Evolutionary conservation across 1,140 invertebrate genomes (phyloP).

Genomic region (Maconellicoccus hirsutus): DNA sequence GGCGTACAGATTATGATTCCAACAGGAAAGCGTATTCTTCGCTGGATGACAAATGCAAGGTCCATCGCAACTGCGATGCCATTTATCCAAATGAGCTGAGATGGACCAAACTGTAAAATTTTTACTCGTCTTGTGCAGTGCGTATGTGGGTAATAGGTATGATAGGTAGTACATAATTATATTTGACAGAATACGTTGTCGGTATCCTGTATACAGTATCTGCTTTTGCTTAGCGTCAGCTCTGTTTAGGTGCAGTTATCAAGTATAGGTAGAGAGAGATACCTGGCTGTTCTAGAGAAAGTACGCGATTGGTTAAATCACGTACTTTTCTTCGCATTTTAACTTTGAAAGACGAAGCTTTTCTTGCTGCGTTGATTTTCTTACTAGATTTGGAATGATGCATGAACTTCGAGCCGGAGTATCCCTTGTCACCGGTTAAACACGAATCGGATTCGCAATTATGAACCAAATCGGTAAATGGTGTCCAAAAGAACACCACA

Average conservation of each 20-base stretch:
- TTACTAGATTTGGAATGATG: neutral
- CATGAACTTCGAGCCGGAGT: neutral
- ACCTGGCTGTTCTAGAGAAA: neutral
- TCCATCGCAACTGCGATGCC: neutral
- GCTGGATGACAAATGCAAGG: neutral
- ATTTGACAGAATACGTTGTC: too few species aligned
- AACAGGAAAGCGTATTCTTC: neutral
- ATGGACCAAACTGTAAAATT: neutral
- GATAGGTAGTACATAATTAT: too few species aligned
- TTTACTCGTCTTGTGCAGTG: too few species aligned
- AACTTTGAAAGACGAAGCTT: neutral
- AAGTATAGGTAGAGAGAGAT: too few species aligned
- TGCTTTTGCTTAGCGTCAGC: too few species aligned
- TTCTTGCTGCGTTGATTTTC: neutral
- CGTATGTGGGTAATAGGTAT: too few species aligned
- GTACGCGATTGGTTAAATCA: neutral
- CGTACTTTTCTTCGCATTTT: neutral
- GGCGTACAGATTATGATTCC: neutral
- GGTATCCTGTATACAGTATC: too few species aligned
- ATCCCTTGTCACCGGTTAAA: neutral
- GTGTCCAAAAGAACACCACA: too few species aligned
- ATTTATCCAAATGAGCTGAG: neutral
- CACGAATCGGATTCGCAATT: neutral
- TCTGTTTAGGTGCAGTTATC: too few species aligned
- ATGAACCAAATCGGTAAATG: too few species aligned